Evolutionary conservation across 2,113 vertebrate species (phyloP), one percentile per base, ranked within the genome.

Genomic region (Mustela nigripes): DNA sequence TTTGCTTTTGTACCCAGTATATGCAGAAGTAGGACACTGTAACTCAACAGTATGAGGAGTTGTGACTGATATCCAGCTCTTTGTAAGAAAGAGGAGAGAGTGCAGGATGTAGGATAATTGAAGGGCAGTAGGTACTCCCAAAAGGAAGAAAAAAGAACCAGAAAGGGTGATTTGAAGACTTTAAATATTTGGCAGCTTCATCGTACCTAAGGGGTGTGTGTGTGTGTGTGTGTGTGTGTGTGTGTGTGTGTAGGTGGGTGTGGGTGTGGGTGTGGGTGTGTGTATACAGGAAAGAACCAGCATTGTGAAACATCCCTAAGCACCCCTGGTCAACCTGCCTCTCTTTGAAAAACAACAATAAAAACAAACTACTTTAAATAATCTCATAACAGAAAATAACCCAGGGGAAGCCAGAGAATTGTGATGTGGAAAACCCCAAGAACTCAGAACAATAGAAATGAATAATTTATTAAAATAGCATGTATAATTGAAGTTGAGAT

Each of bases 321-420:
- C 33, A 89, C 63, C 3, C 18, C 67, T 48, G 89, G 48, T 81
- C 73, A 95, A 62, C 42, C 36, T 93, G 42, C 74, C 21, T 93
- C 67, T 48, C 53, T 98, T 88, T 95, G 92, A 92, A 98, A 97
- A 85, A 83, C 92, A 95, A 97, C 71, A 97, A 95, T 89, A 91
- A 84, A 96, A 91, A 63, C 73, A 94, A 97, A 74, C 56, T 89
- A 91, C 21, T 80, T 92, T 81, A 62, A 98, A 93, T 92, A 80
- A 85, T 90, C 79, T 94, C 80, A 39, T 79, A 96, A 94, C 87
- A 98, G 98, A 97, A 98, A 97, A 80, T 79, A 97, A 80, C 71
- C 92, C 36, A 84, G 89, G 97, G 74, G 83, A 93, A 94, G 89
- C 62, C 93, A 42, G 67, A 97, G 21, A 96, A 81, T 84, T 89